A percentile compares a stretch with the other conserved stretches of the same genome.
Evolutionary conservation across 1,140 invertebrate species (phyloP).

Genomic region (Trichonephila clavipes): DNA sequence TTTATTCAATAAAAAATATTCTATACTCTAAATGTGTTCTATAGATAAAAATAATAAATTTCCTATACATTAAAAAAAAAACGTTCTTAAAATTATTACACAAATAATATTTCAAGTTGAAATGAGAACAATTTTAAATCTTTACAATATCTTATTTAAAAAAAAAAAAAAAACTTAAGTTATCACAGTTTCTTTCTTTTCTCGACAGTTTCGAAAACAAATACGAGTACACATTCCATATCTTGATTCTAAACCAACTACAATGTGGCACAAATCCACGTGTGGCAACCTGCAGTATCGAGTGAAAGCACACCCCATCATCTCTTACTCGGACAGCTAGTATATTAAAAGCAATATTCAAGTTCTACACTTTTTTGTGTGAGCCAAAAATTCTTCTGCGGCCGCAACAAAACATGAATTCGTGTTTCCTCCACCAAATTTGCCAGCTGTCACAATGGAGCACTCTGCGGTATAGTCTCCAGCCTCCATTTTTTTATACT

Average conservation of each 20-base stretch:
- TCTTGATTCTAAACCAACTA: neutral
- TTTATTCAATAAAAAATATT: too few relatives aligned
- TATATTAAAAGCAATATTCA: conserved; percentile 45
- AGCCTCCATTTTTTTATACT: conserved; percentile 34
- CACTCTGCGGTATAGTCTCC: conserved; percentile 15
- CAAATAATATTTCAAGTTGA: neutral
- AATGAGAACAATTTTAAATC: too few relatives aligned
- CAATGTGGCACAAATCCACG: neutral
- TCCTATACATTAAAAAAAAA: neutral
- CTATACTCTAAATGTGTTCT: too few relatives aligned
- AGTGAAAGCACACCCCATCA: neutral
- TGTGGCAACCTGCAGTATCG: neutral
- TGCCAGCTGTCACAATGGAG: conserved; percentile 70
- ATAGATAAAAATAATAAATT: too few relatives aligned
- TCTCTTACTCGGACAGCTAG: neutral
- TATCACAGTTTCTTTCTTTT: too few relatives aligned
- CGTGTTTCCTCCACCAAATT: conserved; percentile 61
- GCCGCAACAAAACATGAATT: conserved; percentile 47
- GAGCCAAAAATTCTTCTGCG: conserved; percentile 22
- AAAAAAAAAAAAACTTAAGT: too few relatives aligned
- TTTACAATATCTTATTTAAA: too few relatives aligned
- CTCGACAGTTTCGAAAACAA: neutral
- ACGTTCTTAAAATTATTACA: neutral
- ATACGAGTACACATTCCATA: neutral
- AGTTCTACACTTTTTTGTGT: conserved; percentile 18